Base-by-base conservation (phyloP, 2,888 invertebrate genomes). In the Drosophila colorata region DNA sequence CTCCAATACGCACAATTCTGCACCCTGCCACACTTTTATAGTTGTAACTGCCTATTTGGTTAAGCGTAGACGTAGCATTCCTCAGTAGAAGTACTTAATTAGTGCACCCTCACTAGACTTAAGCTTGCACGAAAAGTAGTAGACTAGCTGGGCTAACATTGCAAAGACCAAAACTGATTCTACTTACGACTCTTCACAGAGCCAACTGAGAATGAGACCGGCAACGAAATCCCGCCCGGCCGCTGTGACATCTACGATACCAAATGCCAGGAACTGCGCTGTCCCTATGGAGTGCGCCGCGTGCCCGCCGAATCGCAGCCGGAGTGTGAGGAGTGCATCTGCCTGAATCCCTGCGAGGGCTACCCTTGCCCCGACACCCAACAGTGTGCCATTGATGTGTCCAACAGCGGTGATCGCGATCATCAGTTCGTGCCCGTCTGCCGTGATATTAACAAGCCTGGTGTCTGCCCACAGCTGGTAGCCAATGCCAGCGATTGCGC, bases 261-360 rank as follows among this genome's bases (percentile, higher is more conserved):
- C 20, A 94, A 95, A 83, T 97, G 97, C 88, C 91, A 91, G 0
- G 91, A 92, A 0, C 90, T 95, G 14, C 94, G 93, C 11, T 98
- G 97, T 91, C 94, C 95, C 4, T 96, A 95, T 87, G 97, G 97
- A 7, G 92, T 95, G 2, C 94, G 95, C 61, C 94, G 95, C 20
- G 94, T 93, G 73, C 93, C 94, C 0, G 95, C 66, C 2, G 94
- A 86, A 84, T 92, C 53, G 90, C 83, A 93, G 43, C 94, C 95
- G 41, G 84, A 87, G 40, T 97, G 97, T 91, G 94, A 94, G 71
- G 93, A 94, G 37, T 98, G 97, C 91, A 93, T 94, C 33, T 96
- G 96, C 85, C 93, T 94, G 51, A 95, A 97, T 92, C 97, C 97
- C 0, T 98, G 98, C 89, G 93, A 93, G 35, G 90, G 90, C 8